Percentiles rank a stretch among this genome's conserved stretches.
phyloP scores from a whole-genome alignment of 2,113 vertebrate species.

The Acrocephalus kingi region DNA sequence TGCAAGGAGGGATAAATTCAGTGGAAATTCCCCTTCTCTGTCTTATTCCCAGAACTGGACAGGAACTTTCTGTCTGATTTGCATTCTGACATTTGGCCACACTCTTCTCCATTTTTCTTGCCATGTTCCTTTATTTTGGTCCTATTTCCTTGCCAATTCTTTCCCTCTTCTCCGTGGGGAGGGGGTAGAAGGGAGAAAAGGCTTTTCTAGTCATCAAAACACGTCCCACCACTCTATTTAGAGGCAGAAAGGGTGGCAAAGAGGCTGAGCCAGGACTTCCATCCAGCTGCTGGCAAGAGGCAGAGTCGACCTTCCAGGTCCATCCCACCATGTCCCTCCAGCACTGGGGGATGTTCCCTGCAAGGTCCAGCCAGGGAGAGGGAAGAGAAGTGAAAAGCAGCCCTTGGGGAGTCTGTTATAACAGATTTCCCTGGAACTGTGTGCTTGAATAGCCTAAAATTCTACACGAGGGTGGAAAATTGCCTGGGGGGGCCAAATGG shows the following conservation, averaged over 20 bases:
- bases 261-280: not conserved
- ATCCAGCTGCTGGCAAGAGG: not conserved
- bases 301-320: accelerated
- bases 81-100: not conserved
- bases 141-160: not conserved
- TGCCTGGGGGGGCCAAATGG: not conserved
- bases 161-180: accelerated
- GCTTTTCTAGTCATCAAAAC: not conserved
- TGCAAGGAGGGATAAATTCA: not conserved
- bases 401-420: not conserved
- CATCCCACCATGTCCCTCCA: not conserved
- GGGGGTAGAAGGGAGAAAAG: not conserved
- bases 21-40: not conserved
- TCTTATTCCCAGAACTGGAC: not conserved
- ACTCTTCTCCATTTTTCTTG: not conserved
- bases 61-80: not conserved
- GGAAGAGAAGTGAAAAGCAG: not conserved
- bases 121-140: not conserved
- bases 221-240: not conserved
- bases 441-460: not conserved
- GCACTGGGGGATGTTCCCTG: not conserved
- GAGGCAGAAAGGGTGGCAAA: not conserved
- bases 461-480: not conserved
- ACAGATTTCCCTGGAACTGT: not conserved
- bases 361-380: not conserved